phyloP scores from a whole-genome alignment of 2,113 vertebrate genomes.

The Xenus cinereus region DNA sequence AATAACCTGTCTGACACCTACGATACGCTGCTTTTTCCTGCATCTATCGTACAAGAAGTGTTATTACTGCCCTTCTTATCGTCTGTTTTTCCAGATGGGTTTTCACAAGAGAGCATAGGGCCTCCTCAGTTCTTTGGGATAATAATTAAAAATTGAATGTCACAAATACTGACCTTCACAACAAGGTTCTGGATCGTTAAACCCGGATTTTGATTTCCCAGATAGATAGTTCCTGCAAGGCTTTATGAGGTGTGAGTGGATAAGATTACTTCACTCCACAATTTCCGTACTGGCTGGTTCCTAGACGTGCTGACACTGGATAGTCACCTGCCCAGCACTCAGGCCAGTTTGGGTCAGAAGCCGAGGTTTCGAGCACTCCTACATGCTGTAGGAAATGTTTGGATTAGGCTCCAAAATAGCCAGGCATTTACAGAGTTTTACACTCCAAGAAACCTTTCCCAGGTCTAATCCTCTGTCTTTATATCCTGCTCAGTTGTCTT shows the following conservation, averaged over 20 bases:
- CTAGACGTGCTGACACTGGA: not conserved
- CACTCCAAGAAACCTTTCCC: not conserved
- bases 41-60: not conserved
- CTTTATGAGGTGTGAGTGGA: conserved; percentile 38
- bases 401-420: not conserved
- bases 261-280: conserved; percentile 8
- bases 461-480: not conserved
- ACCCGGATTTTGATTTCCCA: not conserved
- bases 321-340: not conserved
- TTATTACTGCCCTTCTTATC: not conserved
- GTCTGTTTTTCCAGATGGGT: not conserved
- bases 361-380: not conserved
- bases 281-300: not conserved
- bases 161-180: not conserved
- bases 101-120: not conserved
- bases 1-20: conserved; percentile 5
- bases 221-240: not conserved
- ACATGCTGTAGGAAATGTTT: not conserved
- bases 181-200: not conserved
- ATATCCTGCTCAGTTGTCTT: not conserved
- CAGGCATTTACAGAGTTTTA: not conserved
- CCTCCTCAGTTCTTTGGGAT: not conserved
- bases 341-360: not conserved
- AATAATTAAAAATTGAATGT: conserved; percentile 1
- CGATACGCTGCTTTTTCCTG: not conserved